Base-by-base conservation (phyloP, 2,888 invertebrate genomes). In the Euzophera pinguis region DNA sequence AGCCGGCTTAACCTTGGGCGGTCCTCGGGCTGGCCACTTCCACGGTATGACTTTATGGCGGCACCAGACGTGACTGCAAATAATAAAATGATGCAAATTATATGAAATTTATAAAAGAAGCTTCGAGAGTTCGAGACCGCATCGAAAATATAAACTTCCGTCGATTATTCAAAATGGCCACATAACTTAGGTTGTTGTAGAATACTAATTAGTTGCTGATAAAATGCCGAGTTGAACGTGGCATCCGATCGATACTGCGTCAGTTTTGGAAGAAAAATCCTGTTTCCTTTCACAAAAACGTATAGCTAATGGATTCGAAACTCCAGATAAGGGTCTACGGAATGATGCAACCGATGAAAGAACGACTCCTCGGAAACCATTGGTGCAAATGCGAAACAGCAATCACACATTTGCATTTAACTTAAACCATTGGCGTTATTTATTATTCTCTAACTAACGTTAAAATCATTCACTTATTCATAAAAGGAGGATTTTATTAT, bases 281-380 rank as follows among this genome's bases (percentile, higher is more conserved):
- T 56, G 57, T 61, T 63, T 68, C 69, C 73, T 70, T 71, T 75
- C 68, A 68, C 72, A 60, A 45, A 45, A 43, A 43, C 22, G n/a
- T 12, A 13, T 29, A n/a, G 43, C 41, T 29, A 29, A 16, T 47
- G 17, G 54, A 54, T 59, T 58, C 51, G 55, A 39, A 47, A 42
- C 47, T 50, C 53, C 58, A 52, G 49, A 54, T 62, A 65, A 54
- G 66, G 68, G 52, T 55, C 41, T 53, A 58, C 29, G 53, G 69
- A 73, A 73, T 74, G 63, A 65, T 69, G 69, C 62, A 57, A 73
- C 73, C 72, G 63, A 64, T 69, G 69, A 61, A 57, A 59, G 57
- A 55, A 66, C 59, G 59, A 53, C 53, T 55, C 58, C 57, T 54
- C 53, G 57, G 53, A 58, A 62, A 55, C 53, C 53, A 54, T 59